Evolutionary conservation across 2,888 invertebrate genomes (phyloP).

Genomic region (Gastracanthus pulcherrimus): DNA sequence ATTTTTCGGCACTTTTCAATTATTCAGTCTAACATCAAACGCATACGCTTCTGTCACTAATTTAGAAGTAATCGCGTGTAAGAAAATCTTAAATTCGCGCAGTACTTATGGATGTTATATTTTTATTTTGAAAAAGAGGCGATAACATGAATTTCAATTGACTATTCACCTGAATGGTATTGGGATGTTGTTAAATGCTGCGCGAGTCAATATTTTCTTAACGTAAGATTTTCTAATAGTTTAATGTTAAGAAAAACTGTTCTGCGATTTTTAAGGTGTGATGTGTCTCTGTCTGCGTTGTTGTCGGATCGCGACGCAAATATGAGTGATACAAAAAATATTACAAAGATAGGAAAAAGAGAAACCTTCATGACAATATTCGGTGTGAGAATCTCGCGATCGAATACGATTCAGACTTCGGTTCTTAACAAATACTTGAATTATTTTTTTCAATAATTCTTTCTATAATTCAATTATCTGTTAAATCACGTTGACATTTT

Average conservation of each 20-base stretch:
- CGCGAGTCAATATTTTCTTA: constrained; percentile 41
- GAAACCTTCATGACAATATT: constrained; percentile 49
- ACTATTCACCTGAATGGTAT: constrained; percentile 7
- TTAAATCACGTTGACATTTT: not conserved
- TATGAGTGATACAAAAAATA: constrained; percentile 36
- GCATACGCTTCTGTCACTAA: constrained; percentile 45
- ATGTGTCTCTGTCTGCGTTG: constrained; percentile 18
- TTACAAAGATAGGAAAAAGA: constrained; percentile 14
- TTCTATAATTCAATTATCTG: not conserved
- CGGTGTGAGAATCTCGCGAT: constrained; percentile 11
- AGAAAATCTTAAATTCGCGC: constrained; percentile 32
- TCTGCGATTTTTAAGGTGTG: constrained; percentile 7
- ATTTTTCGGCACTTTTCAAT: constrained; percentile 54
- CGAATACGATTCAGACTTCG: constrained; percentile 30
- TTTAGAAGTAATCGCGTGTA: constrained; percentile 31
- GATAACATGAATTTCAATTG: not conserved
- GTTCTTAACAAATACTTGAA: not conserved
- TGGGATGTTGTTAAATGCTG: constrained; percentile 16
- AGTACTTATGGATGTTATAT: constrained; percentile 7
- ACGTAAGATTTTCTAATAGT: constrained; percentile 29
- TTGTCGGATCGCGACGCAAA: constrained; percentile 11
- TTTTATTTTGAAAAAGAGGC: not conserved
- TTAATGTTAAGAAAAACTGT: constrained; percentile 14
- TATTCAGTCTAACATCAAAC: constrained; percentile 43
- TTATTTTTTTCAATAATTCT: not conserved